Conservation (phyloP, 2,113 vertebrate genomes). For the Syrrhaptes paradoxus region DNA sequence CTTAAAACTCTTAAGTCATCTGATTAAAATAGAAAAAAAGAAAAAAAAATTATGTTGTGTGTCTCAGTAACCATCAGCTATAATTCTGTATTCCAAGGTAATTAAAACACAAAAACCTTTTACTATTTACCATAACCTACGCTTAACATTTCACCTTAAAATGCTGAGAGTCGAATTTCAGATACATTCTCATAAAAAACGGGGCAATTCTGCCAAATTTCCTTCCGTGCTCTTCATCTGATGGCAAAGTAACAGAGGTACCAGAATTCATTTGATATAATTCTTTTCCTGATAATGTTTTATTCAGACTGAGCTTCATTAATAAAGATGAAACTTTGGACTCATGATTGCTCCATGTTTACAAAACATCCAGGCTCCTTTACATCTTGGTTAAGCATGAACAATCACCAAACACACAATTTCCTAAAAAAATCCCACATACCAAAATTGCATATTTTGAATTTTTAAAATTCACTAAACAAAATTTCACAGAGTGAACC, state of each 20-base stretch:
- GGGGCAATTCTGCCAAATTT: background rate
- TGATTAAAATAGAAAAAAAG: background rate
- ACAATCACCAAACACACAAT: conserved; percentile 9
- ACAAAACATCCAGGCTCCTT: conserved; percentile 68
- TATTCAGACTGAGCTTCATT: conserved; percentile 63
- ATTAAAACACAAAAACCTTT: background rate
- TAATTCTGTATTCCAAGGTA: background rate
- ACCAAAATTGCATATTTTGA: conserved; percentile 53
- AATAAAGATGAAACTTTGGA: conserved; percentile 70
- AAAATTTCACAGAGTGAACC: conserved; percentile 53
- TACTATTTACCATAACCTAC: background rate
- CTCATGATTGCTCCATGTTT: conserved; percentile 70
- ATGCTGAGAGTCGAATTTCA: background rate
- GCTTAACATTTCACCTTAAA: background rate
- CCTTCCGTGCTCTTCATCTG: background rate
- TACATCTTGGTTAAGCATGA: conserved; percentile 40
- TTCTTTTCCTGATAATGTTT: conserved; percentile 61
- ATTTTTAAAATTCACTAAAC: conserved; percentile 59
- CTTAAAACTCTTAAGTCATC: background rate
- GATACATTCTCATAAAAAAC: background rate
- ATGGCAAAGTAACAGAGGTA: conserved; percentile 29
- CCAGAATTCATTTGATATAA: conserved; percentile 7
- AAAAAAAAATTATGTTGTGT: background rate
- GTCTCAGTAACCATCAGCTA: background rate
- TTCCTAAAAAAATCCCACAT: conserved; percentile 51